A percentile compares a stretch with the other conserved stretches of the same genome.
Conservation (phyloP, 2,888 invertebrate genomes). For the Tenodera sinensis region DNA sequence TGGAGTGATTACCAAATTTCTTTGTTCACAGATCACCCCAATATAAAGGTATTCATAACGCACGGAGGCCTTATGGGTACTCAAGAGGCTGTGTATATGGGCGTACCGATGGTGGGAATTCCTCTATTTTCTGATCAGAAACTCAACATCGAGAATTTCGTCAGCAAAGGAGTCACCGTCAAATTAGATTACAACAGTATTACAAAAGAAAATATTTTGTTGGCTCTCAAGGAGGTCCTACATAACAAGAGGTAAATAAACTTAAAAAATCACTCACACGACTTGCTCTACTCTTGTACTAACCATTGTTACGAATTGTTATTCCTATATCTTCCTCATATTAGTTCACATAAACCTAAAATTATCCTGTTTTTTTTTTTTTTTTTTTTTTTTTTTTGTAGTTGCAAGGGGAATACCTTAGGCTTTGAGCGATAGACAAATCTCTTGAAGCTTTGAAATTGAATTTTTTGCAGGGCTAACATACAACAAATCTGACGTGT, state of each 20-base stretch:
- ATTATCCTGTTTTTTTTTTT: no score
- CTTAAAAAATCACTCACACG: neutral
- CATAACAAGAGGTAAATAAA: slow-evolving; percentile 36
- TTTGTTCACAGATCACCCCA: slow-evolving; percentile 49
- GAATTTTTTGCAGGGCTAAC: no score
- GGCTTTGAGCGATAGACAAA: no score
- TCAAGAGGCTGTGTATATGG: slow-evolving; percentile 57
- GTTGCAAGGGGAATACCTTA: no score
- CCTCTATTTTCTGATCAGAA: slow-evolving; percentile 51
- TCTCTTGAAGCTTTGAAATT: no score
- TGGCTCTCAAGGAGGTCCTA: slow-evolving; percentile 36
- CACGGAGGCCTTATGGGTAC: slow-evolving; percentile 61
- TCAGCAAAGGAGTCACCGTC: slow-evolving; percentile 40
- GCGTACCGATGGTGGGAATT: slow-evolving; percentile 53
- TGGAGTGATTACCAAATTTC: neutral
- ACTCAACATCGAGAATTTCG: slow-evolving; percentile 39
- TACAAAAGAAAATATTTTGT: slow-evolving; percentile 34
- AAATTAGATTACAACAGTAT: slow-evolving; percentile 35
- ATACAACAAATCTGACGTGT: no score
- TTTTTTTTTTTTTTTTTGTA: no score
- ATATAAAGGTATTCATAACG: slow-evolving; percentile 56
- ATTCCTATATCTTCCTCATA: no score
- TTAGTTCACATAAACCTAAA: no score
- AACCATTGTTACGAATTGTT: no score
- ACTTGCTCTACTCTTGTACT: no score